Evolutionary conservation across 1,140 invertebrate genomes (phyloP).

Genomic region (Dendrolimus punctatus): DNA sequence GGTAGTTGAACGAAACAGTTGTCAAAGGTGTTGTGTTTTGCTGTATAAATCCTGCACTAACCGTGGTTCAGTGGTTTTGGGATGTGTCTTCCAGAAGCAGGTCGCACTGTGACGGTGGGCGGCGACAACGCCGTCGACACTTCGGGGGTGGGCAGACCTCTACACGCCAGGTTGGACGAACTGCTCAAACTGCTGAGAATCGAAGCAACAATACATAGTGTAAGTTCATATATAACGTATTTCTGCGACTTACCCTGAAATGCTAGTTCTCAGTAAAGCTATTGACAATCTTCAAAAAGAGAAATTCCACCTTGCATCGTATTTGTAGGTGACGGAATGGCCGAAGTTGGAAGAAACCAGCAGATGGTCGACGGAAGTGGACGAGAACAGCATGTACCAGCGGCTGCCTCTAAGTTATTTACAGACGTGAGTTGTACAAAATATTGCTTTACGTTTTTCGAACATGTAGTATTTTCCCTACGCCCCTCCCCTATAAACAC

Average conservation of each 20-base stretch:
- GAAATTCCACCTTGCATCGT: neutral
- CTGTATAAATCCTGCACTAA: too few relatives aligned
- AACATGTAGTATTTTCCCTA: neutral
- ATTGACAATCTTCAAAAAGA: too few relatives aligned
- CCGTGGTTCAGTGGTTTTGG: too few relatives aligned
- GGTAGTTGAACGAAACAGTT: too few relatives aligned
- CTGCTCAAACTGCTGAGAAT: slow-evolving; percentile 56
- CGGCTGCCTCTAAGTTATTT: slow-evolving; percentile 34
- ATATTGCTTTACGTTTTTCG: neutral
- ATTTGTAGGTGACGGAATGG: slow-evolving; percentile 40
- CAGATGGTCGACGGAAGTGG: slow-evolving; percentile 17
- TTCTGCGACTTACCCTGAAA: too few relatives aligned
- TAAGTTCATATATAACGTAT: slow-evolving; percentile 18
- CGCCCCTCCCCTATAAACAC: slow-evolving; percentile 1
- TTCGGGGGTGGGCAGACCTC: slow-evolving; percentile 25
- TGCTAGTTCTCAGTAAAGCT: too few relatives aligned
- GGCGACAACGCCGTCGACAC: slow-evolving; percentile 11
- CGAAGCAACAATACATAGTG: slow-evolving; percentile 43
- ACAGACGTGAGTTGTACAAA: slow-evolving; percentile 28
- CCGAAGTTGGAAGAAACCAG: slow-evolving; percentile 31
- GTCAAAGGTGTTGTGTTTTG: too few relatives aligned
- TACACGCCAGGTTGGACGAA: slow-evolving; percentile 38
- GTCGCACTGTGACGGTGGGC: slow-evolving; percentile 18
- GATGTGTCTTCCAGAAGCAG: slow-evolving; percentile 19
- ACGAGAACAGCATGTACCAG: slow-evolving; percentile 28